Conservation (phyloP, 2,888 invertebrate species). For the Halictus ligatus region DNA sequence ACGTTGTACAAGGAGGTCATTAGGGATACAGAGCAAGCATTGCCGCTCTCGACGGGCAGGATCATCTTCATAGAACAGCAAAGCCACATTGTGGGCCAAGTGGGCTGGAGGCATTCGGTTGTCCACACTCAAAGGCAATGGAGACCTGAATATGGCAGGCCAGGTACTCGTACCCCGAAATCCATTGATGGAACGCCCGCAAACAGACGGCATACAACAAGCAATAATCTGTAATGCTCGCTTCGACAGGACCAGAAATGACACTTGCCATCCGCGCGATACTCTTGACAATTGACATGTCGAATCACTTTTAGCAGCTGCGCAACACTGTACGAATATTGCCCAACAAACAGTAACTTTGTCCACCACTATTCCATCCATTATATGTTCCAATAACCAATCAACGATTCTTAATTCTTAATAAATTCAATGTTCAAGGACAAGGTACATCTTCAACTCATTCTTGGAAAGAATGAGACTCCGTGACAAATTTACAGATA, state of each 20-base stretch:
- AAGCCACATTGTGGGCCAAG: constrained; percentile 58
- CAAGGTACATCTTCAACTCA: too few relatives aligned
- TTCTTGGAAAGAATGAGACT: too few relatives aligned
- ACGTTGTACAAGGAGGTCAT: neutral
- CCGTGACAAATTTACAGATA: too few relatives aligned
- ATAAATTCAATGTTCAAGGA: too few relatives aligned
- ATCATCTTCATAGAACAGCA: constrained; percentile 55
- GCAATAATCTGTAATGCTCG: constrained; percentile 47
- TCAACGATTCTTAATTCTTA: neutral
- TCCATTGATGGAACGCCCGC: constrained; percentile 49
- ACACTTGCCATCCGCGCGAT: constrained; percentile 31
- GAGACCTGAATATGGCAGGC: constrained; percentile 60
- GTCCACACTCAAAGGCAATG: constrained; percentile 58
- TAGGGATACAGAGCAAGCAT: constrained; percentile 14
- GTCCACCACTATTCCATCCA: neutral
- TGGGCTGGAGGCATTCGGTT: constrained; percentile 55
- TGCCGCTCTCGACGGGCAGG: constrained; percentile 17
- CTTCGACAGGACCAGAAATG: constrained; percentile 34
- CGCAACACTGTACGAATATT: neutral
- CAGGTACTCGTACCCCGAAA: constrained; percentile 45
- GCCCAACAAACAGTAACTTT: neutral
- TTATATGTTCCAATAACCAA: neutral
- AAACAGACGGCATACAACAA: constrained; percentile 34
- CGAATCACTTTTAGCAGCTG: constrained; percentile 3
- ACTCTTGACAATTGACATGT: constrained; percentile 16